Percentiles rank a stretch among this genome's conserved stretches.
These are phyloP conservation scores for Brachionus paranguensis DNA, from an alignment of 1,140 invertebrate species.

Conservation along the genomic window DNA sequence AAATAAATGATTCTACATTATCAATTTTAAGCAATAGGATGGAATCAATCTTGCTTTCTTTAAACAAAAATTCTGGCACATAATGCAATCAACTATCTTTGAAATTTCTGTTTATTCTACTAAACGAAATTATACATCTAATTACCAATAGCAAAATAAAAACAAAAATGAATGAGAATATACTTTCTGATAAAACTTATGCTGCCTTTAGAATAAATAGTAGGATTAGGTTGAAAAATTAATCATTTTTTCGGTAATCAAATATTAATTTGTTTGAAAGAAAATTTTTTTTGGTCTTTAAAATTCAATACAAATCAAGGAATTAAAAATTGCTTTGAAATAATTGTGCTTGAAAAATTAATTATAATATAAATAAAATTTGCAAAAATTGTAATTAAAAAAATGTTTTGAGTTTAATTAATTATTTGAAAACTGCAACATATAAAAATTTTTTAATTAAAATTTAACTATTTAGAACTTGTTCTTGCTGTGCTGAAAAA, in stretches of 20 bases:
- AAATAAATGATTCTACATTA: neutral
- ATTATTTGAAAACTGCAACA: neutral
- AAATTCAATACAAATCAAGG: neutral
- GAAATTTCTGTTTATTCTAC: neutral
- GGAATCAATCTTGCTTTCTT: neutral
- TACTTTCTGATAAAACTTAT: neutral
- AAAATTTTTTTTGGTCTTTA: neutral
- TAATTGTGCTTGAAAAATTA: neutral
- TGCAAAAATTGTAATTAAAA: neutral
- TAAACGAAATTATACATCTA: neutral
- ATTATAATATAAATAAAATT: neutral
- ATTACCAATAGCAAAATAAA: neutral
- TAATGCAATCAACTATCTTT: neutral
- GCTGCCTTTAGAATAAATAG: neutral
- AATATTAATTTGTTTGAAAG: neutral
- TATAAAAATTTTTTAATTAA: neutral
- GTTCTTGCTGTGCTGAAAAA: neutral
- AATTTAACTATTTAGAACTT: neutral
- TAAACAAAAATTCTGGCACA: neutral
- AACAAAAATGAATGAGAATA: neutral
- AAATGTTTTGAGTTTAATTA: neutral
- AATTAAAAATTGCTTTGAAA: neutral
- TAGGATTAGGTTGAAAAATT: neutral
- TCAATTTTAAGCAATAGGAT: neutral
- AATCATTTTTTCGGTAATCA: neutral